These are phyloP conservation scores for Temnothorax ravouxi DNA, from an alignment of 2,888 invertebrate genomes.

Conservation along the genomic window DNA sequence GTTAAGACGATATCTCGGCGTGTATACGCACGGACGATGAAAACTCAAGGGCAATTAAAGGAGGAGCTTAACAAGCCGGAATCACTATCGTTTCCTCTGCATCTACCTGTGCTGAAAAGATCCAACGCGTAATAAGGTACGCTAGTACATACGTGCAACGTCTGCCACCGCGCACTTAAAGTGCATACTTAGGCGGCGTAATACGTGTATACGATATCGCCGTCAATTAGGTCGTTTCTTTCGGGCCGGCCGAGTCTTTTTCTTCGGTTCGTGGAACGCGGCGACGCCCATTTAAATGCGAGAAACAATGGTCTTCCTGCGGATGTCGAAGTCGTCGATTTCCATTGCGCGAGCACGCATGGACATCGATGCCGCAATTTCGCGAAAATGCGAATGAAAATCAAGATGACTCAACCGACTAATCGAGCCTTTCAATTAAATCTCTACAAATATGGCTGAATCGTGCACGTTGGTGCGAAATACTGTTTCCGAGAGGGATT, in stretches of 20 bases:
- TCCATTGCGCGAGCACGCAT: not conserved
- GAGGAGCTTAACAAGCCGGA: conserved; percentile 84
- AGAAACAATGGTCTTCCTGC: conserved; percentile 30
- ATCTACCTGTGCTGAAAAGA: conserved; percentile 81
- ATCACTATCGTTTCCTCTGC: conserved; percentile 85
- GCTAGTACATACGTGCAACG: conserved; percentile 71
- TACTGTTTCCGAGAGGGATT: not conserved
- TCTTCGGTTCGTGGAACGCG: not conserved
- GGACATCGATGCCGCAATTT: not conserved
- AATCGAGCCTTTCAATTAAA: not conserved
- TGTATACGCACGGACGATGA: conserved; percentile 81
- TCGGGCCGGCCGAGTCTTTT: conserved; percentile 35
- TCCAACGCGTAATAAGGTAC: conserved; percentile 81
- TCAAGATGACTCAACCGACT: not conserved
- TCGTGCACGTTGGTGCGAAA: not conserved
- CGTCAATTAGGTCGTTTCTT: conserved; percentile 74
- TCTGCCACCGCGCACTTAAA: conserved; percentile 69
- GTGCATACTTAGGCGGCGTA: conserved; percentile 71
- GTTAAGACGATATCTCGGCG: conserved; percentile 77
- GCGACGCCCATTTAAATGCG: conserved; percentile 23
- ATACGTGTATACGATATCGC: conserved; percentile 72
- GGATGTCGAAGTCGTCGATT: conserved; percentile 12
- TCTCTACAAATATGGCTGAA: not conserved
- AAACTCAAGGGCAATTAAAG: conserved; percentile 84
- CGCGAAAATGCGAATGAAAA: not conserved